phyloP scores from a whole-genome alignment of 2,888 invertebrate genomes.

The Euspilapteryx auroguttella region DNA sequence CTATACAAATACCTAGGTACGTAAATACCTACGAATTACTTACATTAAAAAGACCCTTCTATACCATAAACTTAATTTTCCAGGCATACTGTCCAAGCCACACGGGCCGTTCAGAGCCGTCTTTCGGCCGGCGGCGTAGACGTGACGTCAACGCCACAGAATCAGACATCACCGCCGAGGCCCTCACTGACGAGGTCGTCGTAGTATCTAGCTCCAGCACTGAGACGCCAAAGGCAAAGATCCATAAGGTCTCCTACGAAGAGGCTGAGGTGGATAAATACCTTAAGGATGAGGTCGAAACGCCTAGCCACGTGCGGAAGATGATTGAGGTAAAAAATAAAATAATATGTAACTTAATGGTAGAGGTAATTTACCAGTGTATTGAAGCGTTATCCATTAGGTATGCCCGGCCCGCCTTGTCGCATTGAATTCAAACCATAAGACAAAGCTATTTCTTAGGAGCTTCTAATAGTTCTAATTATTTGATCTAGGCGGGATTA shows the following conservation, averaged over 20 bases:
- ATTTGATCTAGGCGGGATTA: no score
- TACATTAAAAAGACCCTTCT: no score
- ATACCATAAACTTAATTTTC: no score
- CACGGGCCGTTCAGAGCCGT: slow-evolving; percentile 80
- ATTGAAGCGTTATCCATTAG: no score
- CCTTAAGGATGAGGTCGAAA: slow-evolving; percentile 55
- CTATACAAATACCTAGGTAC: no score
- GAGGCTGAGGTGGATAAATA: slow-evolving; percentile 41
- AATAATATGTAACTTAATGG: neutral
- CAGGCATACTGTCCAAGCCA: slow-evolving; percentile 82
- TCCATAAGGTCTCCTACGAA: slow-evolving; percentile 40
- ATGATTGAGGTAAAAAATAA: slow-evolving; percentile 75
- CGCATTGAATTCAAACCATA: no score
- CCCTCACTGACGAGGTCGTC: slow-evolving; percentile 16
- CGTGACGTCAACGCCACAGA: slow-evolving; percentile 52
- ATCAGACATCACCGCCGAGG: slow-evolving; percentile 29
- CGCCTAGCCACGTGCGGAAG: slow-evolving; percentile 80
- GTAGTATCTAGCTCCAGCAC: slow-evolving; percentile 13
- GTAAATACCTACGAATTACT: no score
- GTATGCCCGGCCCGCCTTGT: no score
- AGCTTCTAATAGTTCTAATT: no score
- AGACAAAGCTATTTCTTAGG: no score
- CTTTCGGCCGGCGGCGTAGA: slow-evolving; percentile 75
- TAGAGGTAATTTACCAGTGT: neutral
- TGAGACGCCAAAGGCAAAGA: slow-evolving; percentile 20